phyloP scores from a whole-genome alignment of 2,888 invertebrate species.

The Prosapia bicincta region DNA sequence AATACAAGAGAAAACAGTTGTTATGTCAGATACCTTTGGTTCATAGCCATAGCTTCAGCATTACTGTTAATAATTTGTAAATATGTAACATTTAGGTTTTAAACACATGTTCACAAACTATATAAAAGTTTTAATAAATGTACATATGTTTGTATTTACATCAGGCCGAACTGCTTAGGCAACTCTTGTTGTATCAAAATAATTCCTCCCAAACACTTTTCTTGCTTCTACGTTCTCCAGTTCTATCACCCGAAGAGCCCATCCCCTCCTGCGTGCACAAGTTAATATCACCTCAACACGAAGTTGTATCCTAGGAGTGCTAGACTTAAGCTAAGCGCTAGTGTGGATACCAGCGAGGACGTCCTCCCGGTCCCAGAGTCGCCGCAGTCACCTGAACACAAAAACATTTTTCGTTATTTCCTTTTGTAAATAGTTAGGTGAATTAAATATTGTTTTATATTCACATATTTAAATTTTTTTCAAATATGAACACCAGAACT shows the following conservation, averaged over 20 bases:
- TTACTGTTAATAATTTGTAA: too few relatives aligned
- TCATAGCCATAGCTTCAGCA: too few relatives aligned
- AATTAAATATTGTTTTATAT: too few relatives aligned
- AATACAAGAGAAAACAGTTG: too few relatives aligned
- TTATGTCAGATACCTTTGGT: too few relatives aligned
- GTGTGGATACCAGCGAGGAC: not conserved
- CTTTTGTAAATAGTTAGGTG: too few relatives aligned
- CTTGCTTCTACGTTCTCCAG: not conserved
- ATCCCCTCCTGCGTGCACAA: not conserved
- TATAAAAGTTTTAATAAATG: not conserved
- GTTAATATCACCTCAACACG: conserved; percentile 18
- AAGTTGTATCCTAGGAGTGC: not conserved
- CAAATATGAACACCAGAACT: too few relatives aligned
- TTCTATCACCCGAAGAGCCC: not conserved
- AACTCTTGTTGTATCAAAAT: not conserved
- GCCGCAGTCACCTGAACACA: conserved; percentile 15
- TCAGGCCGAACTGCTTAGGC: not conserved
- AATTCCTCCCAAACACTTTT: not conserved
- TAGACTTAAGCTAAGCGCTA: conserved; percentile 5
- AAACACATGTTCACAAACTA: not conserved
- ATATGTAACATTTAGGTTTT: not conserved
- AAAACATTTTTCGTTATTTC: too few relatives aligned
- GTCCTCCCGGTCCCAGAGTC: not conserved
- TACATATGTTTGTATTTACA: not conserved
- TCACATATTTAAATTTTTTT: too few relatives aligned